Evolutionary conservation across 2,113 vertebrate species (phyloP), one percentile per base, ranked within the genome.

Genomic region (Cervus canadensis): DNA sequence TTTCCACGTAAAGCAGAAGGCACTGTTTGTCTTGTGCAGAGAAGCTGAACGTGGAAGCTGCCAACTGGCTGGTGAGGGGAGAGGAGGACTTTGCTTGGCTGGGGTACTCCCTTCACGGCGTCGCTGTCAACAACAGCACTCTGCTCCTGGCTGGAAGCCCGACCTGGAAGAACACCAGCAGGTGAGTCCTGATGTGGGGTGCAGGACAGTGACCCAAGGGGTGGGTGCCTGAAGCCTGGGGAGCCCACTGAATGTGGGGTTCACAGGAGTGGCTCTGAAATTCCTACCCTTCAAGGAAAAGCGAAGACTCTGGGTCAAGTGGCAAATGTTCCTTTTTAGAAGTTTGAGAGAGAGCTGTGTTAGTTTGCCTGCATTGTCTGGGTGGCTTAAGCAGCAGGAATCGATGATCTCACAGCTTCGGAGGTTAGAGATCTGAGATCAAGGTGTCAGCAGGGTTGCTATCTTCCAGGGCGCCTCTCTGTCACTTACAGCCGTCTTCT

Each of bases 81-180:
- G 98, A 99, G 97, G 98, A 98, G 54, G 98, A 99, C 97, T 99
- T 99, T 13, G 90, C 98, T 71, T 99, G 99, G 99, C 98, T 99
- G 94, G 99, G 99, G 36, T 99, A 98, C 95, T 98, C 99, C 9
- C 99, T 99, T 62, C 98, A 95, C 25, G 96, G 98, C 5, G 91
- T 98, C 95, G 74, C 54, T 5, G 16, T 98, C 71, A 78, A 97
- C 74, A 98, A 98, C 1, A 0, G 43, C 33, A 98, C 98, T 0
- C n/a, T 99, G 45, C 96, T 99, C 89, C 56, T 99, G 93, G 97
- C 98, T 5, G 99, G 99, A 17, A 99, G 99, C 91, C 99, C 99
- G 0, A 98, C 98, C 0, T 99, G 99, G 99, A 99, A 95, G 92
- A 97, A 86, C 3, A 84, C 93, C 96, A 96, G 91, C 14, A 92